Conservation (phyloP, 2,113 vertebrate species). For the Cinclus mexicanus region DNA sequence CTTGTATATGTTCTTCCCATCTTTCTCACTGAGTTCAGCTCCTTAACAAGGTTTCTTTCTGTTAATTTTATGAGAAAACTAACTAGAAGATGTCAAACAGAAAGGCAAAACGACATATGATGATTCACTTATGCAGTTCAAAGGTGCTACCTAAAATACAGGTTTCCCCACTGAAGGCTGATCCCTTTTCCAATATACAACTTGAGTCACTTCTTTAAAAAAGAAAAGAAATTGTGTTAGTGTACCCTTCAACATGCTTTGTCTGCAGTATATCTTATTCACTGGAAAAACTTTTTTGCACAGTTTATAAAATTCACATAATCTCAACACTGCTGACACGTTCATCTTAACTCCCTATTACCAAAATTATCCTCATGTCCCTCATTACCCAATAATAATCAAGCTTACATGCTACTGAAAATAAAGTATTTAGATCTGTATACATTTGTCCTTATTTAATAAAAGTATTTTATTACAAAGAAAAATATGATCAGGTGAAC, state of each 20-base stretch:
- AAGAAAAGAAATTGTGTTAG: neutral
- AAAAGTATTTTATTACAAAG: slow-evolving; percentile 14
- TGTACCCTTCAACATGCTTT: neutral
- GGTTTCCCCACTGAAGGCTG: neutral
- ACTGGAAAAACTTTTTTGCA: neutral
- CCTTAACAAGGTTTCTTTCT: neutral
- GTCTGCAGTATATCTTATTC: neutral
- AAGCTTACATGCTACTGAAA: neutral
- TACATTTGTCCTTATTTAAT: slow-evolving; percentile 37
- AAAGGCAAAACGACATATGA: neutral
- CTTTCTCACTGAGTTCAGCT: neutral
- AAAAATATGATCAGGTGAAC: slow-evolving; percentile 4
- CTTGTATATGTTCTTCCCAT: neutral
- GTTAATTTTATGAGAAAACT: neutral
- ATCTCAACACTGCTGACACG: neutral
- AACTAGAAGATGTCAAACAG: neutral
- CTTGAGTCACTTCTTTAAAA: neutral
- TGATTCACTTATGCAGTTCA: neutral
- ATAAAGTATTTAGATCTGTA: neutral
- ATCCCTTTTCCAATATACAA: neutral
- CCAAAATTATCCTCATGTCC: neutral
- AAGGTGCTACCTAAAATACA: neutral
- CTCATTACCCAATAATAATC: slow-evolving; percentile 24
- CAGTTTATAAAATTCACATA: neutral
- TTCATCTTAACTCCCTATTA: neutral